These are phyloP conservation scores for Halcyon senegalensis DNA, from an alignment of 2,113 vertebrate genomes.

Conservation along the genomic window DNA sequence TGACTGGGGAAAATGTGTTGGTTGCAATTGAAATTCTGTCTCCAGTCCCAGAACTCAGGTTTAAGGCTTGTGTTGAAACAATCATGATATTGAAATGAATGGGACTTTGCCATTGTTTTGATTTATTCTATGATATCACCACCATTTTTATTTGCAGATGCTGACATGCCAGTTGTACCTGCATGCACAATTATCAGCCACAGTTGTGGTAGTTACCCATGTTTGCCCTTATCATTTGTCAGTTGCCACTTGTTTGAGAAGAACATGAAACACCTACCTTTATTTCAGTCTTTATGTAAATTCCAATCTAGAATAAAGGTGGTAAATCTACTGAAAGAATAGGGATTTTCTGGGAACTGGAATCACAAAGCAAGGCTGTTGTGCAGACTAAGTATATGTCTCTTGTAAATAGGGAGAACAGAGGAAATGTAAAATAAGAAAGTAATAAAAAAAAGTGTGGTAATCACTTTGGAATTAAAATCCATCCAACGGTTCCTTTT, in stretches of 20 bases:
- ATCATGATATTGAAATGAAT: background rate
- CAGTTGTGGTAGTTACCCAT: background rate
- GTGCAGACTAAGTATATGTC: background rate
- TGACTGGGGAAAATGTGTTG: background rate
- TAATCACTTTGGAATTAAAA: background rate
- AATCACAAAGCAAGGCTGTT: background rate
- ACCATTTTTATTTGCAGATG: slow-evolving; percentile 26
- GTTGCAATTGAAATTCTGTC: background rate
- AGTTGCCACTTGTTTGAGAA: slow-evolving; percentile 37
- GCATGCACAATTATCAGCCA: background rate
- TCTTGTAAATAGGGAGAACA: background rate
- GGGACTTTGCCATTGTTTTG: background rate
- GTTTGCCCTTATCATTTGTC: slow-evolving; percentile 24
- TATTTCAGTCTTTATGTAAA: background rate
- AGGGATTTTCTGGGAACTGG: background rate
- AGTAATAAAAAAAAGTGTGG: background rate
- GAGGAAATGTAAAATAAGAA: background rate
- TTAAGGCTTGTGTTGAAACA: slow-evolving; percentile 20
- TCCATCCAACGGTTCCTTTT: background rate
- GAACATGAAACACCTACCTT: background rate
- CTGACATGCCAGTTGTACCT: background rate
- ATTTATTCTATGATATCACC: background rate
- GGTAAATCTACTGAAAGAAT: background rate
- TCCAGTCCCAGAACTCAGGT: background rate
- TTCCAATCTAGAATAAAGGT: background rate